Evolutionary conservation across 2,113 vertebrate genomes (phyloP).

Genomic region (Festucalex cinctus): DNA sequence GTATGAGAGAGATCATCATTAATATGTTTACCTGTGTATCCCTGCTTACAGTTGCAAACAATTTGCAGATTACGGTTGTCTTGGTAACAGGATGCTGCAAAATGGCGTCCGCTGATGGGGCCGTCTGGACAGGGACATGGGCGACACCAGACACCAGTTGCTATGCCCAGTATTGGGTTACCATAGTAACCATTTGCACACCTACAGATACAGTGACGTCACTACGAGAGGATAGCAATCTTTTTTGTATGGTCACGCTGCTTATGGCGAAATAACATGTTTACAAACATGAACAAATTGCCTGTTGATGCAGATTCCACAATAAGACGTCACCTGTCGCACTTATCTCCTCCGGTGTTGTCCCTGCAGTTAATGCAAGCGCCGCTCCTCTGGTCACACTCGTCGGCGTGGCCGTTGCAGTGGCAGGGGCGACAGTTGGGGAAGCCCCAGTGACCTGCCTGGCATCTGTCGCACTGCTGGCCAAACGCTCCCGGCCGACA

Average conservation of each 20-base stretch:
- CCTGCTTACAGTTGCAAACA: conserved; percentile 87
- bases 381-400: conserved; percentile 81
- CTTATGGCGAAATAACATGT: neutral
- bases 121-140: conserved; percentile 92
- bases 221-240: neutral
- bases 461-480: conserved; percentile 82
- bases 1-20: neutral
- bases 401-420: conserved; percentile 83
- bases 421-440: conserved; percentile 84
- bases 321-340: conserved; percentile 79
- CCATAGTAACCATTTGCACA: conserved; percentile 85
- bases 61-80: conserved; percentile 84
- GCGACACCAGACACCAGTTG: conserved; percentile 79
- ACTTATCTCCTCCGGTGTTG: conserved; percentile 84
- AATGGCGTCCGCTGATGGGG: conserved; percentile 81
- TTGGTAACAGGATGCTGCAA: conserved; percentile 88
- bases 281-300: neutral
- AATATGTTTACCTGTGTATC: conserved; percentile 84
- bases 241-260: too few relatives aligned
- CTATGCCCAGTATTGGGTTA: conserved; percentile 78
- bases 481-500: conserved; percentile 85
- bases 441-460: conserved; percentile 91
- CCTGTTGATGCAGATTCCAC: neutral
- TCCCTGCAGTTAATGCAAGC: conserved; percentile 83
- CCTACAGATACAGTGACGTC: conserved; percentile 55